phyloP scores from a whole-genome alignment of 2,888 invertebrate genomes.

The Drosophila acutilabella region DNA sequence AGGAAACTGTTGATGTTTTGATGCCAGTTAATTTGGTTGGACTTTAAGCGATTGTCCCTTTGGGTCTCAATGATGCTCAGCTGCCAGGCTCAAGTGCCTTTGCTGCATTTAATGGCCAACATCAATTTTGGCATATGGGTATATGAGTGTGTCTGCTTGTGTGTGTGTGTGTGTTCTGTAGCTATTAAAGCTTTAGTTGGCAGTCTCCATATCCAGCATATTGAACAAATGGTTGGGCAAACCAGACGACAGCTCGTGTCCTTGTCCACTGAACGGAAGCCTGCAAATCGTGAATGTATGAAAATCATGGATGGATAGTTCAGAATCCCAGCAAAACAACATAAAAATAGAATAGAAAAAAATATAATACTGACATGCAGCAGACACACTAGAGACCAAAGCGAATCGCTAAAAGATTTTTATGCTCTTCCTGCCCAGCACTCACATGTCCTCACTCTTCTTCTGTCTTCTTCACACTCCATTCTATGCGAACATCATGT shows the following conservation, averaged over 20 bases:
- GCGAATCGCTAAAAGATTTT: conserved; percentile 32
- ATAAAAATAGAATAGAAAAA: background rate
- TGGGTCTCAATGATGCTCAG: conserved; percentile 8
- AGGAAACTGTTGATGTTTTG: conserved; percentile 25
- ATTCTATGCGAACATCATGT: conserved; percentile 15
- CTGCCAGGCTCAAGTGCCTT: conserved; percentile 33
- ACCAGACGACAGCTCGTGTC: conserved; percentile 40
- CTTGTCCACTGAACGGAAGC: conserved; percentile 61
- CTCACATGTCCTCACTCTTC: background rate
- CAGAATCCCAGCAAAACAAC: conserved; percentile 8
- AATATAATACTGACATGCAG: conserved; percentile 27
- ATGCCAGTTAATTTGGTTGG: background rate
- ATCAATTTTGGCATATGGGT: conserved; percentile 55
- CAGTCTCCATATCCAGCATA: conserved; percentile 45
- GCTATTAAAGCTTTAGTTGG: conserved; percentile 62
- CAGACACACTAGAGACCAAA: conserved; percentile 43
- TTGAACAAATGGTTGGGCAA: conserved; percentile 18
- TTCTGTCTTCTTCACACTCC: background rate
- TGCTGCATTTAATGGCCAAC: conserved; percentile 66
- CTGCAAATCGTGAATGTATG: conserved; percentile 55
- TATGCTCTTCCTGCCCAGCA: conserved; percentile 5
- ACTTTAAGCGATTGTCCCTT: conserved; percentile 14
- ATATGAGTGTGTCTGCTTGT: too few species aligned
- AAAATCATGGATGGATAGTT: conserved; percentile 53
- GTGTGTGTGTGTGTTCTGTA: conserved; percentile 16